Evolutionary conservation across 2,888 invertebrate species (phyloP).

Genomic region (Byasa hedistus): DNA sequence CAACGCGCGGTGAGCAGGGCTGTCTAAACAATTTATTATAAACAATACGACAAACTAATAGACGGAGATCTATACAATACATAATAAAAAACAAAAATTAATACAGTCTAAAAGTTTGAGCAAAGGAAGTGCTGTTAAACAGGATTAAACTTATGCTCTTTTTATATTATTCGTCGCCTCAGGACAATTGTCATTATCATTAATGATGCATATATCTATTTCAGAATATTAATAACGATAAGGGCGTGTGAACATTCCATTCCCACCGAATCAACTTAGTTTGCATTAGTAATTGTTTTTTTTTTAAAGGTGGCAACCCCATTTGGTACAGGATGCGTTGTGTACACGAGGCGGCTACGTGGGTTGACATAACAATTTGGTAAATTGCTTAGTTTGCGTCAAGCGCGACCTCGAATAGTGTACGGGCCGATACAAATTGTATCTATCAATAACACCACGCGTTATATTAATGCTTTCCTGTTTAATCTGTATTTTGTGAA

Average conservation of each 20-base stretch:
- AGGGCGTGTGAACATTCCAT: slow-evolving; percentile 4
- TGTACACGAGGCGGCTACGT: slow-evolving; percentile 31
- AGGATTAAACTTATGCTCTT: too few species aligned
- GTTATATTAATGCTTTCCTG: neutral
- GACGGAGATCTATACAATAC: too few species aligned
- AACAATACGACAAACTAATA: too few species aligned
- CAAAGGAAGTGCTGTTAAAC: too few species aligned
- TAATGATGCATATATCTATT: too few species aligned
- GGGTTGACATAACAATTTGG: slow-evolving; percentile 41
- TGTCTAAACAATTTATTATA: neutral
- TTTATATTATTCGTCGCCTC: too few species aligned
- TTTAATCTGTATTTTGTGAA: neutral
- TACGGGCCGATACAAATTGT: slow-evolving; percentile 10
- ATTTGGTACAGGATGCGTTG: slow-evolving; percentile 10
- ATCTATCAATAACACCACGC: slow-evolving; percentile 11
- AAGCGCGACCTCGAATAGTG: slow-evolving; percentile 45
- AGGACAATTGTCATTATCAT: too few species aligned
- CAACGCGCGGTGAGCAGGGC: neutral
- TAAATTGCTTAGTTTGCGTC: slow-evolving; percentile 48
- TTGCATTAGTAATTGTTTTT: slow-evolving; percentile 1
- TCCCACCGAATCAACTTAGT: neutral
- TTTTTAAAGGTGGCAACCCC: slow-evolving; percentile 16
- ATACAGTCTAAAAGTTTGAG: too few species aligned
- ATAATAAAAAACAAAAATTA: too few species aligned
- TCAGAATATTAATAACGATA: too few species aligned